Base-by-base conservation (phyloP, 2,797 vertebrate species). In the Thaleichthys pacificus region DNA sequence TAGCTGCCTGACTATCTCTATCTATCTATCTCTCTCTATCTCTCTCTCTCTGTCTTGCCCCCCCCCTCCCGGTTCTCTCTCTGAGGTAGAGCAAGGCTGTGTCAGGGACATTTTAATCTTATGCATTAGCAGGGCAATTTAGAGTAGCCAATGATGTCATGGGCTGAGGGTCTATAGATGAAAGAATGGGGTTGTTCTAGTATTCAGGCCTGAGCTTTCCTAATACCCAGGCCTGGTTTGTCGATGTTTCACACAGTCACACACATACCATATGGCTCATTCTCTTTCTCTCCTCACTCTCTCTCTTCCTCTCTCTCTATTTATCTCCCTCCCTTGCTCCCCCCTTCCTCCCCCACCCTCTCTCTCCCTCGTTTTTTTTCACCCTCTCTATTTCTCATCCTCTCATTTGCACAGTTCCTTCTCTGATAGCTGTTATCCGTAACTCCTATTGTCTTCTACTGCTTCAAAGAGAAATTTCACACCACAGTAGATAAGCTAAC, bases 381-480 rank as follows among this genome's bases (percentile, higher is more conserved):
- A 4, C 62, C 2, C 62, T 9, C 62, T 35, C 62, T 12, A 42
- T 21, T 47, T 47, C 14, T 47, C 63, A 17, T 12, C 28, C n/a
- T 17, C 32, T 17, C 22, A 28, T 66, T 47, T 47, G 12, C 42
- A 14, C 42, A 28, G 12, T 22, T 32, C 62, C 15, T 69, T 63
- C 7, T 28, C 28, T 32, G 54, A 63, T 63, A 72, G 66, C 19
- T 12, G 30, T 42, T 65, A 63, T 64, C 49, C 26, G 32, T 70
- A 47, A 4, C 17, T 54, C 17, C 26, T 61, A n/a, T 56, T 63
- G 35, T 51, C 35, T 26, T 61, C 42, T 51, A 60, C 70, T 19
- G 22, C 22, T 68, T 72, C 66, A 69, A 72, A 73, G 26, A 32
- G 42, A 47, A 69, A 77, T 72, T 72, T 69, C 66, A 73, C 70